Conservation (phyloP, 2,888 invertebrate species). For the Philopedon plagiatum region DNA sequence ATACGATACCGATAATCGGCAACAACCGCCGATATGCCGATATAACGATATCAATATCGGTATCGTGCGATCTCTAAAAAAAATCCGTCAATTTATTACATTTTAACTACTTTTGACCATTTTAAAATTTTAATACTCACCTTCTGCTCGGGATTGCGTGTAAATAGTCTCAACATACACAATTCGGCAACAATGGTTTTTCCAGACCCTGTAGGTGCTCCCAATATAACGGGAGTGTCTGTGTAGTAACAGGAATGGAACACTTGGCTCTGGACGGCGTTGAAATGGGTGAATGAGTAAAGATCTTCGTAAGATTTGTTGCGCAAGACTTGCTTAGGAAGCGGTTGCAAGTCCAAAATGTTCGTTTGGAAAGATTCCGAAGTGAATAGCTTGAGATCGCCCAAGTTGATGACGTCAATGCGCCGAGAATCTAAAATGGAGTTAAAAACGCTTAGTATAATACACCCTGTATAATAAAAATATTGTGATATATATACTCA, state of each 20-base stretch:
- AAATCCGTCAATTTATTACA: too few species aligned
- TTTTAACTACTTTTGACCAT: conserved; percentile 17
- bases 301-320: conserved; percentile 84
- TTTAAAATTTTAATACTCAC: conserved; percentile 64
- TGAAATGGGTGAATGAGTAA: conserved; percentile 95
- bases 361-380: conserved; percentile 67
- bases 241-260: conserved; percentile 97
- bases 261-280: conserved; percentile 98
- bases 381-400: conserved; percentile 59
- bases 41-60: too few species aligned
- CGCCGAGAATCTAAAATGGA: conserved; percentile 73
- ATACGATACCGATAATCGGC: too few species aligned
- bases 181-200: conserved; percentile 99
- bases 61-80: too few species aligned
- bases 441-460: conserved; percentile 55
- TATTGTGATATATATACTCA: too few species aligned
- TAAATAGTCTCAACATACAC: conserved; percentile 94
- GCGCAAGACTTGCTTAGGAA: conserved; percentile 87
- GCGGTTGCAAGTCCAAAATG: conserved; percentile 89
- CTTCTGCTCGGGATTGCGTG: conserved; percentile 83
- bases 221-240: conserved; percentile 92
- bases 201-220: conserved; percentile 96
- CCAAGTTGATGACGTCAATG: conserved; percentile 68
- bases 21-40: too few species aligned
- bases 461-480: too few species aligned